phyloP scores from a whole-genome alignment of 2,113 vertebrate species.

The Oostethus manadensis region DNA sequence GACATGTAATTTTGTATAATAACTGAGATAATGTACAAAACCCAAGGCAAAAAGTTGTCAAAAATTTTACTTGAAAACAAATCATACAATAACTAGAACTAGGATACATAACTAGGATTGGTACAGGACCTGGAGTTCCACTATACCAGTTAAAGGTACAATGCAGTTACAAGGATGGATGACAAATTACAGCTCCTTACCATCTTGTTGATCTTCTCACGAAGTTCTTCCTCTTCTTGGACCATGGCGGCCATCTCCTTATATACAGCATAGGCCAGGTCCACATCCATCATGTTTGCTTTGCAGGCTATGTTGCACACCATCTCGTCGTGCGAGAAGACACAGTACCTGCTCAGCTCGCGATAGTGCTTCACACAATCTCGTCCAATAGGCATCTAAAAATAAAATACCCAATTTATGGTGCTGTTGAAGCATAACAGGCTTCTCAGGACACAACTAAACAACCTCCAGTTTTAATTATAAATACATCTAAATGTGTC shows the following conservation, averaged over 20 bases:
- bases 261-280: constrained; percentile 82
- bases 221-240: constrained; percentile 78
- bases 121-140: too few species aligned
- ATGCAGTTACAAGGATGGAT: too few species aligned
- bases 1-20: too few species aligned
- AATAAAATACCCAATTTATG: background rate
- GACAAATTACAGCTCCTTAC: constrained; percentile 65
- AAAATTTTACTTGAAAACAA: background rate
- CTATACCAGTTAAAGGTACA: too few species aligned
- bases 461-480: too few species aligned
- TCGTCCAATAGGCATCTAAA: constrained; percentile 85
- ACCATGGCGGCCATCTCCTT: constrained; percentile 87
- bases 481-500: background rate
- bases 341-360: constrained; percentile 87
- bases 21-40: too few species aligned
- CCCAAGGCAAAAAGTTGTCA: too few species aligned
- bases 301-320: constrained; percentile 91
- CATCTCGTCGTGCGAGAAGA: constrained; percentile 98
- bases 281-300: constrained; percentile 79
- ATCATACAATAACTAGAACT: background rate
- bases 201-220: constrained; percentile 79
- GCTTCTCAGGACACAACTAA: background rate
- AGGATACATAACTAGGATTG: too few species aligned
- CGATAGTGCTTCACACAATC: constrained; percentile 91
- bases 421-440: background rate